Evolutionary conservation across 2,888 invertebrate genomes (phyloP).

Genomic region (Sympetrum striolatum): DNA sequence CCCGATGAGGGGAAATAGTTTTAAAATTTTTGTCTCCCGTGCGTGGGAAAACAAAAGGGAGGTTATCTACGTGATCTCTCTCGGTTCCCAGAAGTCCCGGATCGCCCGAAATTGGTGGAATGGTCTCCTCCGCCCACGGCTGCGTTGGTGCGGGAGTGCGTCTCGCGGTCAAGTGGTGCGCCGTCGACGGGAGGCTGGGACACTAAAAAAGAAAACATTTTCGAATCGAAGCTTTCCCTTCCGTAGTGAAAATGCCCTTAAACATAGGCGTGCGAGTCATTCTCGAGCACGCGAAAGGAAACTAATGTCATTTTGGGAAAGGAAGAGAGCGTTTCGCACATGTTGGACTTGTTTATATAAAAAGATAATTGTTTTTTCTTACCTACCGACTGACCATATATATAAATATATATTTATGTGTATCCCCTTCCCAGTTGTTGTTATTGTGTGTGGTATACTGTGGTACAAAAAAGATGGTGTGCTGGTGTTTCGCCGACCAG

Average conservation of each 20-base stretch:
- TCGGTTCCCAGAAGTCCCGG: no score
- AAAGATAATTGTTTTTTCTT: constrained; percentile 41
- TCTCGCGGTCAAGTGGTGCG: background rate
- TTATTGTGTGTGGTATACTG: constrained; percentile 44
- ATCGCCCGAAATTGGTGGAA: background rate
- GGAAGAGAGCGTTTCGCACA: constrained; percentile 38
- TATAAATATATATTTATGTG: constrained; percentile 42
- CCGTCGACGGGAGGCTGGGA: background rate
- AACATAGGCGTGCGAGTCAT: background rate
- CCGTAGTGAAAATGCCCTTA: background rate
- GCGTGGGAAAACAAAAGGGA: background rate
- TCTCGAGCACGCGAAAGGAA: background rate
- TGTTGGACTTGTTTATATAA: constrained; percentile 44
- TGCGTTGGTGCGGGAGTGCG: background rate
- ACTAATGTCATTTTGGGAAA: constrained; percentile 33
- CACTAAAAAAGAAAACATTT: background rate
- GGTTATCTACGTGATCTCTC: background rate
- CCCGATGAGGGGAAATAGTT: background rate
- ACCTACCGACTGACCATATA: constrained; percentile 43
- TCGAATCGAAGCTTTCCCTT: background rate
- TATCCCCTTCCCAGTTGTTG: constrained; percentile 42
- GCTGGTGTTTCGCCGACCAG: constrained; percentile 37
- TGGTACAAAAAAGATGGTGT: constrained; percentile 34
- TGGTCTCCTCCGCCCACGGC: background rate
- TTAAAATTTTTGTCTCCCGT: background rate